These are phyloP conservation scores for Hippasteria phrygiana DNA, from an alignment of 53 echinoderm and acorn worm species.

Conservation along the genomic window DNA sequence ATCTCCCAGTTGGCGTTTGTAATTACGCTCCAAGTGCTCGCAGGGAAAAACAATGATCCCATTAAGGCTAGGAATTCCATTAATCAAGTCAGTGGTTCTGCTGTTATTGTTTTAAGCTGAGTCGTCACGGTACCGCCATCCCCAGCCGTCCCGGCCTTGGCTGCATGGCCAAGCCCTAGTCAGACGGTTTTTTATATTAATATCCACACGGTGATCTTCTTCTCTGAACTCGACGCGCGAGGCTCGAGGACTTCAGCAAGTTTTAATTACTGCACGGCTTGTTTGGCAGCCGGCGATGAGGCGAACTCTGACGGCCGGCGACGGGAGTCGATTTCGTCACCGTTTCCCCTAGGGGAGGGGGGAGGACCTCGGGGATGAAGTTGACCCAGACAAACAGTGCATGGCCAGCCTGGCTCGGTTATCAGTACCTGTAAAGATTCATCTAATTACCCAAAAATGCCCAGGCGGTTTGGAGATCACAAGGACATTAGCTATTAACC, in stretches of 20 bases:
- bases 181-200: constrained; percentile 31
- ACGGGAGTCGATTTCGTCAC: constrained; percentile 5
- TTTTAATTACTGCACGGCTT: constrained; percentile 42
- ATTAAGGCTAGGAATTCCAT: constrained; percentile 17
- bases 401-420: not conserved
- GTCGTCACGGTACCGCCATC: not conserved
- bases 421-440: not conserved
- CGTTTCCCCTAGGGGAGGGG: constrained; percentile 6
- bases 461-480: not conserved
- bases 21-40: constrained; percentile 18
- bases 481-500: not conserved
- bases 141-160: not conserved
- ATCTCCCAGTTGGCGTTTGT: no score
- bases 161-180: not conserved
- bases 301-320: not conserved
- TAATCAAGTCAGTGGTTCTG: not conserved
- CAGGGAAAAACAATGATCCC: not conserved
- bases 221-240: constrained; percentile 11
- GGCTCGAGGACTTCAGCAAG: constrained; percentile 23
- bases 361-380: constrained; percentile 4
- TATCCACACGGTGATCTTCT: constrained; percentile 39
- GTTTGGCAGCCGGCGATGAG: constrained; percentile 13
- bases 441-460: not conserved
- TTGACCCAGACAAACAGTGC: constrained; percentile 40
- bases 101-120: constrained; percentile 45